These are phyloP conservation scores for Leucosticte australis DNA, from an alignment of 2,113 vertebrate genomes.

Conservation along the genomic window DNA sequence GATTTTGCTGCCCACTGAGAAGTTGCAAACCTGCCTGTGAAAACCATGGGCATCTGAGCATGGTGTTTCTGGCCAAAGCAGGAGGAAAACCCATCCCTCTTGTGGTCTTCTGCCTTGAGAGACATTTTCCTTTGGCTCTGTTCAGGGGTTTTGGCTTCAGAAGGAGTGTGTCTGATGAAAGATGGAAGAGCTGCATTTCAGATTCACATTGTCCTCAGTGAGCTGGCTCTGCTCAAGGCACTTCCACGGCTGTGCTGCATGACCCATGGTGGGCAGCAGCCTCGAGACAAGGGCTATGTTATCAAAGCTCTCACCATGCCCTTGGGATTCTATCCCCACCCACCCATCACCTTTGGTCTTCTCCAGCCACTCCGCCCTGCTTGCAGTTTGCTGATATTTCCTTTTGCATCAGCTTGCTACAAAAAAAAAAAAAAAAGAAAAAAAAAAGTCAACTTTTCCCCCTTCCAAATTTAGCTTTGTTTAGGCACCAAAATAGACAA, in stretches of 20 bases:
- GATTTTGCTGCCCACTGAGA: neutral
- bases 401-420: neutral
- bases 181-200: neutral
- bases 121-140: neutral
- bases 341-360: neutral
- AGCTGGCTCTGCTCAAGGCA: neutral
- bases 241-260: neutral
- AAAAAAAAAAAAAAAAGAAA: neutral
- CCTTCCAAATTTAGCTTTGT: conserved; percentile 40
- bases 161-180: neutral
- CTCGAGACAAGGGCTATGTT: neutral
- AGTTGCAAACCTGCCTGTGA: neutral
- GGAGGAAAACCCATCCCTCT: neutral
- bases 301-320: neutral
- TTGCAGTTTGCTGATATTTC: neutral
- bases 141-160: neutral
- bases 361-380: neutral
- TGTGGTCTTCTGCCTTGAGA: neutral
- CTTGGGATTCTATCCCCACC: neutral
- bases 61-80: neutral
- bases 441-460: neutral
- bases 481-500: conserved; percentile 22
- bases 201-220: accelerated
- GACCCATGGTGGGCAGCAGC: accelerated
- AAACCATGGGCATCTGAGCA: neutral